A percentile compares a stretch with the other conserved stretches of the same genome.
These are phyloP conservation scores for Cettia cetti DNA, from an alignment of 2,113 vertebrate species.

Conservation along the genomic window DNA sequence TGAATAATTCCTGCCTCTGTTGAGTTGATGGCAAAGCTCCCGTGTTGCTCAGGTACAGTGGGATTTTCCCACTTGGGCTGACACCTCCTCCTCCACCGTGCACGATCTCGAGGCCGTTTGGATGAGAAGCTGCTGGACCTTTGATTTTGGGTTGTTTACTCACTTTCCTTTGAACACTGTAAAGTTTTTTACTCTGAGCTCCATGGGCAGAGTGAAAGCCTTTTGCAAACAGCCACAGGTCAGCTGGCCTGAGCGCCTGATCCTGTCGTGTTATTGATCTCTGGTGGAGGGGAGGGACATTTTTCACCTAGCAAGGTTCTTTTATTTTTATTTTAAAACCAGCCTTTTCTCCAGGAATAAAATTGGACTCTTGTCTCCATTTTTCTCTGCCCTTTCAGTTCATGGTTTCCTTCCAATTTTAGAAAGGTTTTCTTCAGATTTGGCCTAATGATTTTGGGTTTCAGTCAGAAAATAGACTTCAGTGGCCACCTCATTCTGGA, in stretches of 20 bases:
- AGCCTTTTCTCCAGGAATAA: not conserved
- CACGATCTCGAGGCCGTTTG: not conserved
- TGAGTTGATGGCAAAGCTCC: not conserved
- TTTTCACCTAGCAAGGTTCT: conserved; percentile 14
- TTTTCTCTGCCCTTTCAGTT: not conserved
- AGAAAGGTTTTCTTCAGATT: not conserved
- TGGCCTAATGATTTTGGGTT: not conserved
- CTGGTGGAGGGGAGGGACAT: not conserved
- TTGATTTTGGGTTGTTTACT: not conserved
- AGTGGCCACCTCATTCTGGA: not conserved
- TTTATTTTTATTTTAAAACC: not conserved
- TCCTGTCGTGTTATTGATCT: conserved; percentile 21
- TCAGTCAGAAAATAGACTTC: not conserved
- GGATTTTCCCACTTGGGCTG: not conserved
- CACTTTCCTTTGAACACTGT: not conserved
- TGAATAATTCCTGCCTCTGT: not conserved
- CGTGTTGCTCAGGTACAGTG: fast-evolving
- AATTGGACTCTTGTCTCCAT: not conserved
- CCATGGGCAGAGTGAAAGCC: not conserved
- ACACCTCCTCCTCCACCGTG: fast-evolving
- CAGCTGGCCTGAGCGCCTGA: not conserved
- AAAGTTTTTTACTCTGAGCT: not conserved
- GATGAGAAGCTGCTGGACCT: not conserved
- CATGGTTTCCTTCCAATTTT: not conserved
- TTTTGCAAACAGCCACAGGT: conserved; percentile 34